A percentile compares a stretch with the other conserved stretches of the same genome.
Evolutionary conservation across 2,113 vertebrate genomes (phyloP).

Genomic region (Camelus bactrianus): DNA sequence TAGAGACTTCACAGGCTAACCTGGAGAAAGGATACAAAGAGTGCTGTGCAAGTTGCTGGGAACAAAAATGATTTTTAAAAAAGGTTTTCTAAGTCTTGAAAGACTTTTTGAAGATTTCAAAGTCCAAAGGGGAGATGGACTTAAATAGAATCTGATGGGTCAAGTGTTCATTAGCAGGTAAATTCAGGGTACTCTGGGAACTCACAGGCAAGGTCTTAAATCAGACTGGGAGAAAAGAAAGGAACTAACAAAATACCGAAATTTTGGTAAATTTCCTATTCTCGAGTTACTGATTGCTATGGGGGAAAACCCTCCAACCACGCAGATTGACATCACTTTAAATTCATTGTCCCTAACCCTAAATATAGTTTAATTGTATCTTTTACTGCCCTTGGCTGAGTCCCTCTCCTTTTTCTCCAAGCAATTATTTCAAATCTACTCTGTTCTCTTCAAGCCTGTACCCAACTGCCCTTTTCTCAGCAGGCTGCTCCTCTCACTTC

Average conservation of each 20-base stretch:
- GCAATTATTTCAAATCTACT: conserved; percentile 9
- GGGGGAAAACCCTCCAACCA: not conserved
- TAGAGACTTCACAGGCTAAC: not conserved
- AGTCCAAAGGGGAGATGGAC: not conserved
- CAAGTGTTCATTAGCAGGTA: conserved; percentile 21
- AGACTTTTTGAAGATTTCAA: conserved; percentile 31
- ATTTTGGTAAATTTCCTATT: not conserved
- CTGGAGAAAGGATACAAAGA: not conserved
- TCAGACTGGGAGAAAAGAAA: conserved; percentile 8
- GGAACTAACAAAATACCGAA: not conserved
- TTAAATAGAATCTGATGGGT: conserved; percentile 4
- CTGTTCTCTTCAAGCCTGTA: not conserved
- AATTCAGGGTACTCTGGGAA: conserved; percentile 12
- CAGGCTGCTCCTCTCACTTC: not conserved
- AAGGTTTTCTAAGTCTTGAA: conserved; percentile 44
- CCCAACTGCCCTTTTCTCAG: not conserved
- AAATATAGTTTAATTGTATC: not conserved
- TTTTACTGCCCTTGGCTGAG: not conserved
- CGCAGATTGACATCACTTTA: not conserved
- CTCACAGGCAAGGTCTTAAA: conserved; percentile 20
- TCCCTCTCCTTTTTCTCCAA: not conserved
- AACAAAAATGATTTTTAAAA: conserved; percentile 8
- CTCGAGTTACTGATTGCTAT: not conserved
- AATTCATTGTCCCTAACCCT: not conserved
- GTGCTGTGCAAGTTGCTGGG: not conserved